A percentile compares a stretch with the other conserved stretches of the same genome.
Evolutionary conservation across 1,140 invertebrate species (phyloP).

Genomic region (Temnothorax nylanderi): DNA sequence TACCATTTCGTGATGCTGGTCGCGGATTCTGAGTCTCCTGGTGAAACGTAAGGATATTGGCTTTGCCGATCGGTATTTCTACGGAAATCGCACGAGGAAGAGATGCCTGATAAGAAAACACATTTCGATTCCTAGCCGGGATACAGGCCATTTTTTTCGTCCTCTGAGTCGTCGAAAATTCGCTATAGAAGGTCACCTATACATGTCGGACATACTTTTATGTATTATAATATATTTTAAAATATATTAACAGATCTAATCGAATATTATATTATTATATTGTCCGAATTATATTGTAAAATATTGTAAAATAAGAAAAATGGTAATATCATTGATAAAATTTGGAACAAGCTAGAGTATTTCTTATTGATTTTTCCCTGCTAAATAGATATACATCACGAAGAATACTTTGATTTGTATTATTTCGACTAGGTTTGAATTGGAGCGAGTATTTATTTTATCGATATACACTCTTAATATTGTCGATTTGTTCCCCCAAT

Average conservation of each 20-base stretch:
- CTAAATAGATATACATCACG: not conserved
- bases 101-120: slow-evolving; percentile 81
- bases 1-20: slow-evolving; percentile 78
- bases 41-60: slow-evolving; percentile 72
- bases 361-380: not conserved
- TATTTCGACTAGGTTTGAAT: not conserved
- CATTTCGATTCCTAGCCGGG: slow-evolving; percentile 76
- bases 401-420: not conserved
- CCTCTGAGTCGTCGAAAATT: slow-evolving; percentile 24
- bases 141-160: slow-evolving; percentile 75
- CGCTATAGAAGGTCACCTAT: not conserved
- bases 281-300: no score
- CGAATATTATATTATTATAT: no score
- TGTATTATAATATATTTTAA: not conserved
- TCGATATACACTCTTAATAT: not conserved
- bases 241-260: not conserved
- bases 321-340: not conserved
- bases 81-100: slow-evolving; percentile 78
- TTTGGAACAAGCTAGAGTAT: not conserved
- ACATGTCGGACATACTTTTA: not conserved
- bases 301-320: not conserved
- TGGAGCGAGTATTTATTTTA: not conserved
- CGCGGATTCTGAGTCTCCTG: slow-evolving; percentile 68
- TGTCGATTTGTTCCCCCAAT: slow-evolving; percentile 4
- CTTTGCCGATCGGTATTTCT: slow-evolving; percentile 62